Base-by-base conservation (phyloP, 2,797 vertebrate genomes). In the Fistularia tabacaria region DNA sequence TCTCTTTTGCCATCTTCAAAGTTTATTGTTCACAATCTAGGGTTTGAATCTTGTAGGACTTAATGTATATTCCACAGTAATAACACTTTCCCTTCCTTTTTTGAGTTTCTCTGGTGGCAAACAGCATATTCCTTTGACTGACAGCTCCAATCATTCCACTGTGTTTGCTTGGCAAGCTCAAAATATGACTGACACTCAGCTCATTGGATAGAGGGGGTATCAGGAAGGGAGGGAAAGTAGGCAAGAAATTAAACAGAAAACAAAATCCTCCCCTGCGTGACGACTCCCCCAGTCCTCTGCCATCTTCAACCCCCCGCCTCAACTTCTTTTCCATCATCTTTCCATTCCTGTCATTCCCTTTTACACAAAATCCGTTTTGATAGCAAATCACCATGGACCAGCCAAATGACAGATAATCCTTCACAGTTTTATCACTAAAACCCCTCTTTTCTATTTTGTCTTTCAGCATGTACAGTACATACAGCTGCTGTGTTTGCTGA, bases 351-450 rank as follows among this genome's bases (percentile, higher is more conserved):
- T 85, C 88, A 86, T 83, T 86, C 78, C 81, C 53, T 69, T 78
- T 81, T 59, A 48, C 7, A 6, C 54, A 51, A 90, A 91, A 91
- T 91, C 90, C 83, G 64, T 86, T 87, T 86, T 91, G 88, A 91
- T 89, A 85, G 84, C 82, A 77, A 83, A 89, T 90, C 87, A 88
- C 85, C 86, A 76, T 13, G 25, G 77, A 70, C 79, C 71, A 46
- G 77, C 81, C 77, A 82, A 88, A 87, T 83, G 81, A 88, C 82
- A 86, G 85, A 90, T 92, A 92, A 92, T 91, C 89, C 88, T 81
- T 82, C 55, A 66, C 71, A 76, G 85, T 87, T 90, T 85, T 88
- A 91, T 90, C 85, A 66, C 87, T 83, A 89, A 78, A 84, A 73
- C 87, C 67, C 76, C 71, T 74, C 77, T 80, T 76, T 76, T 63